These are phyloP conservation scores for Dicentrarchus labrax DNA, from an alignment of 2,113 vertebrate species.

Conservation along the genomic window DNA sequence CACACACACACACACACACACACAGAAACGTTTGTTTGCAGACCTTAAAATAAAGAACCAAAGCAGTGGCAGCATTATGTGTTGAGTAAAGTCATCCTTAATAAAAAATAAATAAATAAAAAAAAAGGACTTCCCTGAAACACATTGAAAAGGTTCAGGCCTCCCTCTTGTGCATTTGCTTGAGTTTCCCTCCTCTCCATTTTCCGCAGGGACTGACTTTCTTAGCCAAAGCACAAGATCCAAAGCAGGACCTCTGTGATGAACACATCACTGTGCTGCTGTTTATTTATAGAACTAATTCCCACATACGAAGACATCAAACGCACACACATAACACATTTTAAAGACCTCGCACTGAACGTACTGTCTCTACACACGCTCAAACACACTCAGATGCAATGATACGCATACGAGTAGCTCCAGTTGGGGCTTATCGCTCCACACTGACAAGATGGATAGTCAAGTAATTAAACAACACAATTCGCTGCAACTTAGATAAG, in stretches of 20 bases:
- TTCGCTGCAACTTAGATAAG: background rate
- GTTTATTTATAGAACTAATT: constrained; percentile 60
- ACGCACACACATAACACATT: constrained; percentile 12
- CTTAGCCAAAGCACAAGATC: background rate
- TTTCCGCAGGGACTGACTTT: constrained; percentile 14
- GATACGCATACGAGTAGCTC: background rate
- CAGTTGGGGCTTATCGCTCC: constrained; percentile 2
- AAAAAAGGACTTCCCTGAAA: background rate
- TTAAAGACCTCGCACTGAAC: background rate
- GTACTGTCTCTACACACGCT: background rate
- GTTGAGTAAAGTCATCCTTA: background rate
- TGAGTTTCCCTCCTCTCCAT: constrained; percentile 12
- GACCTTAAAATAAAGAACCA: background rate
- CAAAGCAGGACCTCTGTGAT: constrained; percentile 14
- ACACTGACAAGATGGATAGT: background rate
- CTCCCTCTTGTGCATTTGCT: constrained; percentile 1
- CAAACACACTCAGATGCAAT: background rate
- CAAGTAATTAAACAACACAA: constrained; percentile 33
- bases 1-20: no score
- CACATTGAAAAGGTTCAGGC: background rate
- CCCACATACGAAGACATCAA: constrained; percentile 44
- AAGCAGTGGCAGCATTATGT: background rate
- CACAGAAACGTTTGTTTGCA: background rate
- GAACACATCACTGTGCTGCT: constrained; percentile 21
- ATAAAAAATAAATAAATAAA: background rate